Conservation (phyloP, 64 coral and sea anemone genomes). For the Exaiptasia diaphana region DNA sequence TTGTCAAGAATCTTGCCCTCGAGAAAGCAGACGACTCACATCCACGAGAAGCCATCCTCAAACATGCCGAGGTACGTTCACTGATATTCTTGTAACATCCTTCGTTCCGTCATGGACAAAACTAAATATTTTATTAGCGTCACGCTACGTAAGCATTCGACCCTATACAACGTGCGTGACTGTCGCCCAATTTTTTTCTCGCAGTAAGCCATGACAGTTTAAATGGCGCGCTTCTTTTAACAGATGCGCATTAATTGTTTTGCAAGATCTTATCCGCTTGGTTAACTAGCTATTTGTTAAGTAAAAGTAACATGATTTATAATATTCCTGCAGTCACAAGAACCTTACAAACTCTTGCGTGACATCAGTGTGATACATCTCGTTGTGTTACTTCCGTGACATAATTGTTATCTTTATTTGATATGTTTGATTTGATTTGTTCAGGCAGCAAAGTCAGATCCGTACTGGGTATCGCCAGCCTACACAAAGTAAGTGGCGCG, state of each 20-base stretch:
- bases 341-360: too few species aligned
- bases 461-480: constrained; percentile 95
- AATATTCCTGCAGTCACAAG: too few species aligned
- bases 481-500: constrained; percentile 83
- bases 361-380: too few species aligned
- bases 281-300: too few species aligned
- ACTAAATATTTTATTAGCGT: background rate
- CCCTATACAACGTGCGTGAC: background rate
- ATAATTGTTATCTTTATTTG: background rate
- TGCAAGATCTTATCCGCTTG: too few species aligned
- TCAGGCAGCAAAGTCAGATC: constrained; percentile 87
- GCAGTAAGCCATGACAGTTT: background rate
- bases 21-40: constrained; percentile 93
- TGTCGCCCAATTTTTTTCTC: background rate
- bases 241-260: background rate
- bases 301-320: too few species aligned
- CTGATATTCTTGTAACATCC: too few species aligned
- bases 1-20: constrained; percentile 87
- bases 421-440: background rate
- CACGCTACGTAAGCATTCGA: background rate
- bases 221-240: background rate
- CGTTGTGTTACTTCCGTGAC: background rate
- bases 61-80: constrained; percentile 61
- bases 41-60: constrained; percentile 91
- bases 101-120: background rate